Evolutionary conservation across 1,140 invertebrate genomes (phyloP).

Genomic region (Meloidogyne exigua): DNA sequence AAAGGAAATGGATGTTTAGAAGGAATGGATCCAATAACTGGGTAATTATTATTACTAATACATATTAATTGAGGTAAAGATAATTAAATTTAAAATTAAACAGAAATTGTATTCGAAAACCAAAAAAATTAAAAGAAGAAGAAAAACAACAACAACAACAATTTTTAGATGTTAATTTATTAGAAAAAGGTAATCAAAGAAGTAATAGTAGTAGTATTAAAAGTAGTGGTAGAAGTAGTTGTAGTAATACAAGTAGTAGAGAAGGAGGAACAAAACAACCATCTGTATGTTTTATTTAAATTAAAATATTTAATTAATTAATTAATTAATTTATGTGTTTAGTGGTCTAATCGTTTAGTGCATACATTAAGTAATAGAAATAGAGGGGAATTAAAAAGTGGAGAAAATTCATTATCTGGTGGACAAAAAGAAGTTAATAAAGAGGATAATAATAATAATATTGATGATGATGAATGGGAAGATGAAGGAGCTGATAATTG

Average conservation of each 20-base stretch:
- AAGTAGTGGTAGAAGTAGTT: slow-evolving; percentile 7
- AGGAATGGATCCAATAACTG: slow-evolving; percentile 38
- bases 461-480: slow-evolving; percentile 32
- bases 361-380: slow-evolving; percentile 22
- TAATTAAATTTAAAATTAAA: not conserved
- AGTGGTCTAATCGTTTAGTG: slow-evolving; percentile 23
- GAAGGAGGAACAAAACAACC: not conserved
- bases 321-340: too few relatives aligned
- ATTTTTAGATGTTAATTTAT: slow-evolving; percentile 6
- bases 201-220: not conserved
- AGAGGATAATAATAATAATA: too few relatives aligned
- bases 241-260: not conserved
- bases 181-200: slow-evolving; percentile 12
- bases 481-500: slow-evolving; percentile 45
- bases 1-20: slow-evolving; percentile 14
- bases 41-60: slow-evolving; percentile 4
- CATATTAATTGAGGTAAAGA: not conserved
- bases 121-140: slow-evolving; percentile 15
- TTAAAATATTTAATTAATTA: not conserved
- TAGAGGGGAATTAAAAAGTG: not conserved
- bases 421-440: not conserved
- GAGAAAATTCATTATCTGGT: not conserved
- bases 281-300: not conserved
- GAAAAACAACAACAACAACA: not conserved
- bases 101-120: slow-evolving; percentile 33